These are phyloP conservation scores for Drosophila punjabiensis DNA, from an alignment of 1,140 invertebrate species.

Conservation along the genomic window DNA sequence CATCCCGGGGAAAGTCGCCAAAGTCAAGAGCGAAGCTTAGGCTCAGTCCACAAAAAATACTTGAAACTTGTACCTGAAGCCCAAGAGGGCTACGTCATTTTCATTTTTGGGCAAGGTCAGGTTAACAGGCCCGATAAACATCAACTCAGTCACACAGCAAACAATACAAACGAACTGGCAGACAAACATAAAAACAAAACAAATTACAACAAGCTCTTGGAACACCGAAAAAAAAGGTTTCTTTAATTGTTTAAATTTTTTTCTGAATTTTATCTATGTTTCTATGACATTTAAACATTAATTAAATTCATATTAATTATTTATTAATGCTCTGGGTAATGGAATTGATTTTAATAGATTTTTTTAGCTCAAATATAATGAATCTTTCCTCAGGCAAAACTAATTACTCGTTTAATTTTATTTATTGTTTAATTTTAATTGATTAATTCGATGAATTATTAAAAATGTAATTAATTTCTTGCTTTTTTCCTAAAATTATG, in stretches of 20 bases:
- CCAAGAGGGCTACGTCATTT: conserved; percentile 23
- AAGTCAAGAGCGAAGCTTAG: background rate
- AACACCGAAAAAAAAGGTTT: conserved; percentile 12
- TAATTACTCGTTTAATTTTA: too few species aligned
- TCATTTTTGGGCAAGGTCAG: conserved; percentile 56
- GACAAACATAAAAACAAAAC: conserved; percentile 37
- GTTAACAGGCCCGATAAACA: conserved; percentile 45
- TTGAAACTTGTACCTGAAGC: conserved; percentile 25
- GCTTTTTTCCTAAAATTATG: background rate
- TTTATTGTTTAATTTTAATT: background rate
- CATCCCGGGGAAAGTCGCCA: conserved; percentile 21
- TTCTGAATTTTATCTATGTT: background rate
- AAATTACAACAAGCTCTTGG: conserved; percentile 49
- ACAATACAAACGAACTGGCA: conserved; percentile 28
- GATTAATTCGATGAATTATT: background rate
- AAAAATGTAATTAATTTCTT: background rate
- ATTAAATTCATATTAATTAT: background rate
- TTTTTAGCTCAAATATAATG: background rate
- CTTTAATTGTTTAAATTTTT: background rate
- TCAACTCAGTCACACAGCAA: conserved; percentile 27
- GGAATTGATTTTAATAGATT: background rate
- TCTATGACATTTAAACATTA: background rate
- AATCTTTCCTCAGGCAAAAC: background rate
- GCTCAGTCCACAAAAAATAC: background rate
- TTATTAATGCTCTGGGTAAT: background rate